Evolutionary conservation across 1,140 invertebrate species (phyloP), one percentile per base, ranked within the genome.

Genomic region (Penaeus indicus): DNA sequence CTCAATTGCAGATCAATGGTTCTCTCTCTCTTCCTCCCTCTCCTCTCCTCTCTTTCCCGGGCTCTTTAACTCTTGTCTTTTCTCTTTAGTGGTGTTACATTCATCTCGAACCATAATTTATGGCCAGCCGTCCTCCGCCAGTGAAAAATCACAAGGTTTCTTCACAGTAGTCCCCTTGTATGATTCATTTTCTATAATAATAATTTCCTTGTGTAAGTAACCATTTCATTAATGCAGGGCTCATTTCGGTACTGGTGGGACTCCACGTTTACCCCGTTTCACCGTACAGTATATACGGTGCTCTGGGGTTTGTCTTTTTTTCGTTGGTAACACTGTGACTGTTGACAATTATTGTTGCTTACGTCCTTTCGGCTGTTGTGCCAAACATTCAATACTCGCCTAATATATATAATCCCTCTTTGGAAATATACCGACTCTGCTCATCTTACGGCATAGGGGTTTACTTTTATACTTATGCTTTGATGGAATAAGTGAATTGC

Each of bases 261-360:
- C 54, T 54, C 10, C 54, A 54, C 54, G 54, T 54, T 54, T 54
- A 54, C 54, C 54, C 54, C 54, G 54, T 54, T 54, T 54, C 54
- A 54, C 54, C 54, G 54, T 54, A 54, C 60, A 72, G 69, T 80
- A 67, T 54, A 87, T 42, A 60, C 85, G n/a, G 38, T 47, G 77
- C 85, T 64, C 62, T 63, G 22, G 22, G 63, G 47, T 87, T 69
- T 81, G 64, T 82, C 80, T 85, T 27, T 38, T 32, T 47, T 63
- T 82, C 78, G 77, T 82, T 87, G 85, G 85, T 82, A 87, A 82
- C 85, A 86, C 85, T 88, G 67, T 88, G 81, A 88, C 86, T 88
- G 86, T 88, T 88, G 86, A 88, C 86, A 88, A 88, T 88, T 88
- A 82, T 78, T 84, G 86, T 84, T 88, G 86, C 69, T 84, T 88